Percentiles rank a stretch among this genome's conserved stretches.
Evolutionary conservation across 2,888 invertebrate genomes (phyloP).

Genomic region (Lasioglossum oenotherae): DNA sequence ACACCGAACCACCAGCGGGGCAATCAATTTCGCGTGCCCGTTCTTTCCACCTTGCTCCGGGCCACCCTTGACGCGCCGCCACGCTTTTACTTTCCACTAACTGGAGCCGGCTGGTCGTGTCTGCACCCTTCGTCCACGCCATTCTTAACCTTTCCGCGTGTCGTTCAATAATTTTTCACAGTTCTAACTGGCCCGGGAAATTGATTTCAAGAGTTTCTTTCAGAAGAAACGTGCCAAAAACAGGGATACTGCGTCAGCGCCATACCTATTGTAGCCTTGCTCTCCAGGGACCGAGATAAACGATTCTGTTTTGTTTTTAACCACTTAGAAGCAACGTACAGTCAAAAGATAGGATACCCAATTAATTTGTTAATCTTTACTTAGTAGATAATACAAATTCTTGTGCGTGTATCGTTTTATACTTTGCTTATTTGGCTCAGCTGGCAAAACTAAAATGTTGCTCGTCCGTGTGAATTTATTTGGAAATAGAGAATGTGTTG

Average conservation of each 20-base stretch:
- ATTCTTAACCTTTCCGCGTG: slow-evolving; percentile 10
- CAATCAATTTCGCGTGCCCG: slow-evolving; percentile 73
- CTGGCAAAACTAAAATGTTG: neutral
- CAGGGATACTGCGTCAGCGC: neutral
- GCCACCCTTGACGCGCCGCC: neutral
- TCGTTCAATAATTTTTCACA: slow-evolving; percentile 66
- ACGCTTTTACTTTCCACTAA: slow-evolving; percentile 38
- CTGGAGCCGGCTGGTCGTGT: slow-evolving; percentile 16
- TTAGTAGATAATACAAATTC: neutral
- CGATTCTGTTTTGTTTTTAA: neutral
- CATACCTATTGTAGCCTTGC: neutral
- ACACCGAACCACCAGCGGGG: slow-evolving; percentile 49
- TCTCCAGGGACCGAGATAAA: neutral
- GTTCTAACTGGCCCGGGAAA: slow-evolving; percentile 38
- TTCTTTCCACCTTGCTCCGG: slow-evolving; percentile 37
- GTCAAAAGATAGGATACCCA: neutral
- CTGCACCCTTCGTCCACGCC: slow-evolving; percentile 27
- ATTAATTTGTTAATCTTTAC: too few species aligned
- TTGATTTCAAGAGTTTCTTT: slow-evolving; percentile 61
- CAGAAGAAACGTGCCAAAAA: neutral
- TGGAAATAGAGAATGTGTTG: too few species aligned
- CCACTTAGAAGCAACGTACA: neutral
- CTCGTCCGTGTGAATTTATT: too few species aligned
- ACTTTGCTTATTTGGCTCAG: neutral
- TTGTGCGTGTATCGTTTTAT: neutral